A percentile compares a stretch with the other conserved stretches of the same genome.
phyloP scores from a whole-genome alignment of 92 coral and sea anemone genomes.

The Porites cylindrica region DNA sequence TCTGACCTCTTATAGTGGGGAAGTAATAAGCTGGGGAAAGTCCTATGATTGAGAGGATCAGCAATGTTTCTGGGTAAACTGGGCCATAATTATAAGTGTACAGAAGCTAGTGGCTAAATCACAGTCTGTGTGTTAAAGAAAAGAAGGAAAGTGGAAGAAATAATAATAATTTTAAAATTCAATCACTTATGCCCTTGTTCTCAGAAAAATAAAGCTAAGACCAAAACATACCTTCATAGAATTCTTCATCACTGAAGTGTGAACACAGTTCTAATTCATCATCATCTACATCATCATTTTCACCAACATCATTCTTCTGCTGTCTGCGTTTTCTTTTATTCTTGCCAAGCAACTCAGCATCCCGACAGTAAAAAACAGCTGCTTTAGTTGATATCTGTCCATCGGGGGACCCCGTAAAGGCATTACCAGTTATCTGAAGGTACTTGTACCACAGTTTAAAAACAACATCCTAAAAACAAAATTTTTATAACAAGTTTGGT shows the following conservation, averaged over 20 bases:
- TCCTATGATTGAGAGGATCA: too few relatives aligned
- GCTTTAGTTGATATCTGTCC: slow-evolving; percentile 12
- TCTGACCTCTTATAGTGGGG: too few relatives aligned
- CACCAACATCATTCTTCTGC: slow-evolving; percentile 10
- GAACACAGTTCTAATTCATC: slow-evolving; percentile 89
- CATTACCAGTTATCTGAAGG: slow-evolving; percentile 66
- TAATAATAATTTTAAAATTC: too few relatives aligned
- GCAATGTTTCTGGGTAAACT: too few relatives aligned
- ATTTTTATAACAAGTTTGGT: neutral
- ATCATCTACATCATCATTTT: slow-evolving; percentile 10
- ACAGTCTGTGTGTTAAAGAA: too few relatives aligned
- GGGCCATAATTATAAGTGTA: too few relatives aligned
- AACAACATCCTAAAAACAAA: slow-evolving; percentile 77
- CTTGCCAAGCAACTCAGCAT: slow-evolving; percentile 38
- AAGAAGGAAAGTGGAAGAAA: too few relatives aligned
- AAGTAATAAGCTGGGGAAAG: too few relatives aligned
- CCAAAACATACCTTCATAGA: slow-evolving; percentile 64
- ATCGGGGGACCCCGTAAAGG: slow-evolving; percentile 56
- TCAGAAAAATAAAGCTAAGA: too few relatives aligned
- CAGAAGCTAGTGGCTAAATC: too few relatives aligned
- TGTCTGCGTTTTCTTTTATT: slow-evolving; percentile 20
- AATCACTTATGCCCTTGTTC: too few relatives aligned
- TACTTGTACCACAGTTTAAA: slow-evolving; percentile 93
- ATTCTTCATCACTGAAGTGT: slow-evolving; percentile 79
- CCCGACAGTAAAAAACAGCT: slow-evolving; percentile 2